Conservation (phyloP, 1,140 invertebrate genomes). For the Eupristina koningsbergeri region DNA sequence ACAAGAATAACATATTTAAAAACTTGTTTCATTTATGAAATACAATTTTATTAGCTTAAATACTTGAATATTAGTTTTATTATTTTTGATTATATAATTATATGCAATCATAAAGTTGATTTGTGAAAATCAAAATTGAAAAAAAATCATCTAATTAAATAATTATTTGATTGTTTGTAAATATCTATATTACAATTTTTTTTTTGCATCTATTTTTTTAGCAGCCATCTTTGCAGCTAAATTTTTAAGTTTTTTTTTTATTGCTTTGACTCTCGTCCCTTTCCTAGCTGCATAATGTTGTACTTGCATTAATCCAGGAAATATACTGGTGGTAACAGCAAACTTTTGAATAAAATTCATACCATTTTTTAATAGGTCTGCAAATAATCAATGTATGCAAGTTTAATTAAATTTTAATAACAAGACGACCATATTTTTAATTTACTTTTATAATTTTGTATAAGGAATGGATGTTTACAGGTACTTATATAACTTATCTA, state of each 20-base stretch:
- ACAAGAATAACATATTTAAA: too few species aligned
- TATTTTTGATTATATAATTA: too few species aligned
- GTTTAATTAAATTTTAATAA: too few species aligned
- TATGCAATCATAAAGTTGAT: background rate
- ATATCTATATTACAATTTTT: constrained; percentile 61
- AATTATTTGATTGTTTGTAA: constrained; percentile 19
- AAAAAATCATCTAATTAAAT: background rate
- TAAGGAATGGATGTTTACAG: background rate
- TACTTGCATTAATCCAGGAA: constrained; percentile 60
- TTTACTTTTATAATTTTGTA: too few species aligned
- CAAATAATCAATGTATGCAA: background rate
- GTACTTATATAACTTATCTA: background rate
- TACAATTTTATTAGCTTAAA: too few species aligned
- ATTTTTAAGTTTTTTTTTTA: constrained; percentile 81
- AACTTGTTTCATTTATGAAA: too few species aligned
- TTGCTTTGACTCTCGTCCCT: constrained; percentile 81
- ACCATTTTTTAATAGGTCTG: constrained; percentile 10
- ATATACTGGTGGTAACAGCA: background rate
- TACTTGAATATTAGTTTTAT: too few species aligned
- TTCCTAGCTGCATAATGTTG: constrained; percentile 81
- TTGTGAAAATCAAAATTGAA: background rate
- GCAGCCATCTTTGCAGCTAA: constrained; percentile 79
- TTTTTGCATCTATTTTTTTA: constrained; percentile 76
- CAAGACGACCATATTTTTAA: too few species aligned
- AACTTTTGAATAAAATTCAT: constrained; percentile 20